Conservation (phyloP, 2,888 invertebrate genomes). For the Leptopilina myrica region DNA sequence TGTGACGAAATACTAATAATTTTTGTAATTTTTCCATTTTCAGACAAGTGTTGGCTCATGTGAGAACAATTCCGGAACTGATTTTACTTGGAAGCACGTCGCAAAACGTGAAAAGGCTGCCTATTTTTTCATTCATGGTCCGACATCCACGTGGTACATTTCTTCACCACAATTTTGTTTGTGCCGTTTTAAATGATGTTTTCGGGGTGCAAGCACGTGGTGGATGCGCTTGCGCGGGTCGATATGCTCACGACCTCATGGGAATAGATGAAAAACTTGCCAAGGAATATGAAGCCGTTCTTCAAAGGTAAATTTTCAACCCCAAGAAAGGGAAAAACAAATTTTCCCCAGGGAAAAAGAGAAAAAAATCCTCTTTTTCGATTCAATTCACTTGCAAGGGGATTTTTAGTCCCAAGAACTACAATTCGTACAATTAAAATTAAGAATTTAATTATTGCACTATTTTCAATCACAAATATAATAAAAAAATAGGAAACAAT, state of each 20-base stretch:
- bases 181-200: constrained; percentile 91
- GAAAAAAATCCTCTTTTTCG: too few species aligned
- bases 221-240: constrained; percentile 88
- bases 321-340: constrained; percentile 33
- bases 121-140: constrained; percentile 92
- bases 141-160: constrained; percentile 89
- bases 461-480: too few species aligned
- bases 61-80: constrained; percentile 87
- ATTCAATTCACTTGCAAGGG: too few species aligned
- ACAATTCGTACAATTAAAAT: too few species aligned
- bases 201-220: constrained; percentile 93
- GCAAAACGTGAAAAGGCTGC: constrained; percentile 83
- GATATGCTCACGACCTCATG: constrained; percentile 90
- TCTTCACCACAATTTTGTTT: constrained; percentile 92
- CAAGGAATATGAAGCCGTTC: constrained; percentile 84
- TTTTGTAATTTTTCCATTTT: constrained; percentile 63
- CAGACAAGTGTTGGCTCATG: constrained; percentile 88
- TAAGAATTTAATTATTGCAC: too few species aligned
- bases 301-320: constrained; percentile 78
- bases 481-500: too few species aligned
- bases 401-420: too few species aligned
- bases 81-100: constrained; percentile 86
- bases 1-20: constrained; percentile 15
- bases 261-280: constrained; percentile 89
- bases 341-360: background rate